Evolutionary conservation across 1,140 invertebrate species (phyloP).

Genomic region (Epicauta chinensis): DNA sequence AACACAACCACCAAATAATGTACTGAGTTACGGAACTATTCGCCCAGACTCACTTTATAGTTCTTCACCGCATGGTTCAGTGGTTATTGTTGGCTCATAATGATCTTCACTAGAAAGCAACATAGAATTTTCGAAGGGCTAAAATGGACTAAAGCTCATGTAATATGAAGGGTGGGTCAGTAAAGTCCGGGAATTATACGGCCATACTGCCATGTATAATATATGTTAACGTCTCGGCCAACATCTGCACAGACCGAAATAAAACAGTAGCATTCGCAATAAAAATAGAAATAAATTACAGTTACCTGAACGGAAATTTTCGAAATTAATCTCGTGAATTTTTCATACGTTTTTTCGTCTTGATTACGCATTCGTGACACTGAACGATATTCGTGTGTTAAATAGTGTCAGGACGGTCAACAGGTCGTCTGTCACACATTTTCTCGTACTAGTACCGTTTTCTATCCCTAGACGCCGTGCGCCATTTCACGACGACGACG

Average conservation of each 20-base stretch:
- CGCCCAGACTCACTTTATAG: conserved; percentile 28
- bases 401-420: conserved; percentile 7
- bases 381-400: background rate
- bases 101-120: conserved; percentile 14
- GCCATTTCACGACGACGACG: too few relatives aligned
- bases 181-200: conserved; percentile 9
- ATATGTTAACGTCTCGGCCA: conserved; percentile 1
- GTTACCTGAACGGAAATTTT: too few relatives aligned
- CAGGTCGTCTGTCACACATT: conserved; percentile 8
- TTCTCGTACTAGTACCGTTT: background rate
- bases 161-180: conserved; percentile 20
- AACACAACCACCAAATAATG: conserved; percentile 25
- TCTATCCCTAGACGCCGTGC: background rate
- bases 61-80: conserved; percentile 24
- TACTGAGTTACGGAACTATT: conserved; percentile 27
- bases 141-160: conserved; percentile 14
- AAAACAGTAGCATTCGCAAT: too few relatives aligned
- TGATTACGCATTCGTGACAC: background rate
- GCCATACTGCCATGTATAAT: conserved; percentile 16
- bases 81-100: conserved; percentile 24
- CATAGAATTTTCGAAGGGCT: background rate
- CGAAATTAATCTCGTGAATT: too few relatives aligned
- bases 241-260: background rate
- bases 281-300: background rate
- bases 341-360: too few relatives aligned